Percentiles rank a stretch among this genome's conserved stretches.
These are phyloP conservation scores for Alcedo atthis DNA, from an alignment of 2,797 vertebrate species.

Conservation along the genomic window DNA sequence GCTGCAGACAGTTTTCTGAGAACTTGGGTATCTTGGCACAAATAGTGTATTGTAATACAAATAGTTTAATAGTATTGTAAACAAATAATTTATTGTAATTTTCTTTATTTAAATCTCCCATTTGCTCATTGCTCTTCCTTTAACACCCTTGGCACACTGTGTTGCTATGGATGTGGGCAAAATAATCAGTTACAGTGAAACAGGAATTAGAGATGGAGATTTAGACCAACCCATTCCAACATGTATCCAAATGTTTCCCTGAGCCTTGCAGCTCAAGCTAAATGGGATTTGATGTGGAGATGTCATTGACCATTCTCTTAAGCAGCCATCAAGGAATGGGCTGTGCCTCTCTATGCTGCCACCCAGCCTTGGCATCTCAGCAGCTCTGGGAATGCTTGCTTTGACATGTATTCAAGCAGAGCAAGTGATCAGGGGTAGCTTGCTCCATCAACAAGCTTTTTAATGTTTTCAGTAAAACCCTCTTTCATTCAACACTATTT, in stretches of 20 bases:
- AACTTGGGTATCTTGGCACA: accelerated
- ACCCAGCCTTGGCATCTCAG: neutral
- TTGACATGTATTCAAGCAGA: neutral
- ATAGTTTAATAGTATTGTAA: too few relatives aligned
- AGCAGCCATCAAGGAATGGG: neutral
- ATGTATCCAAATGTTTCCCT: neutral
- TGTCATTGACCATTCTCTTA: neutral
- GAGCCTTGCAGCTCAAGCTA: neutral
- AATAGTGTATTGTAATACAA: neutral
- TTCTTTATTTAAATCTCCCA: neutral
- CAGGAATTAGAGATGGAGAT: neutral
- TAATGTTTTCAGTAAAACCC: conserved; percentile 19
- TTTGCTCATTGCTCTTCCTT: neutral
- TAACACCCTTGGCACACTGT: accelerated
- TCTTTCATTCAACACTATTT: conserved; percentile 18
- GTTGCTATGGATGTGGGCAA: neutral
- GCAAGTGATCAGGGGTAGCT: neutral
- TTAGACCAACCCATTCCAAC: neutral
- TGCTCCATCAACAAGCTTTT: neutral
- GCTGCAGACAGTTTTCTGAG: neutral
- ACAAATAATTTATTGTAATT: neutral
- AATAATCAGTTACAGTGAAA: neutral
- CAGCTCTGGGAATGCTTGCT: neutral
- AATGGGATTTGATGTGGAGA: neutral
- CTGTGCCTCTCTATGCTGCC: neutral